Evolutionary conservation across 1,140 invertebrate genomes (phyloP), one percentile per base, ranked within the genome.

Genomic region (Branchinecta lynchi): DNA sequence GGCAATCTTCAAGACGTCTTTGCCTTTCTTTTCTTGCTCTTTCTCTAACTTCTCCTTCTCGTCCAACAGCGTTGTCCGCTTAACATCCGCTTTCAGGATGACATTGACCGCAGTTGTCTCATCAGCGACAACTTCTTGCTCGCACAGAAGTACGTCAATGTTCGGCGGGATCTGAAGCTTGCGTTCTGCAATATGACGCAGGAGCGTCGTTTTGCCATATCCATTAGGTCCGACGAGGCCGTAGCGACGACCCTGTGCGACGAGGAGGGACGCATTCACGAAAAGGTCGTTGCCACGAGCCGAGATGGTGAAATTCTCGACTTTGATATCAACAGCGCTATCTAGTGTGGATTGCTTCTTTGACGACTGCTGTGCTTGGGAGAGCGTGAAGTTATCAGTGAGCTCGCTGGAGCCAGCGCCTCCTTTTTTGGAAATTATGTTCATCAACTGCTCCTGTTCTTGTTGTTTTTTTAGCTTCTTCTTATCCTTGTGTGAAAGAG

Each of bases 141-240:
- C 97, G 79, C 97, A 99, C 73, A 97, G 89, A 66, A 99, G 80
- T 71, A 99, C 90, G 81, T 99, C 97, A 73, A 99, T 99, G 74
- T 90, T 92, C 0, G 92, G 88, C 3, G 97, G 97, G 76, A 99
- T 94, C 69, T 87, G 86, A 73, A 99, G 89, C 7, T 87, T 87
- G 75, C 92, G 81, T 68, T 87, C 87, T 8, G 89, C 89, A 75
- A 99, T 88, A 76, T 99, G 96, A 69, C 93, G 86, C 17, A 99
- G 80, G 15, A 99, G 77, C 0, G 97, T 99, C n/a, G 96, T 99
- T 83, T 99, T 99, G 12, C 97, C 96, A 82, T 98, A 93, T 5
- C 96, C 96, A 81, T 99, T 99, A 7, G 96, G 97, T 60, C 97
- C 97, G 43, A 99, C 95, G 7, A 99, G 81, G 76, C 97, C 97